Base-by-base conservation (phyloP, 92 coral and sea anemone genomes). In the Hydrozoanthus gracilis region DNA sequence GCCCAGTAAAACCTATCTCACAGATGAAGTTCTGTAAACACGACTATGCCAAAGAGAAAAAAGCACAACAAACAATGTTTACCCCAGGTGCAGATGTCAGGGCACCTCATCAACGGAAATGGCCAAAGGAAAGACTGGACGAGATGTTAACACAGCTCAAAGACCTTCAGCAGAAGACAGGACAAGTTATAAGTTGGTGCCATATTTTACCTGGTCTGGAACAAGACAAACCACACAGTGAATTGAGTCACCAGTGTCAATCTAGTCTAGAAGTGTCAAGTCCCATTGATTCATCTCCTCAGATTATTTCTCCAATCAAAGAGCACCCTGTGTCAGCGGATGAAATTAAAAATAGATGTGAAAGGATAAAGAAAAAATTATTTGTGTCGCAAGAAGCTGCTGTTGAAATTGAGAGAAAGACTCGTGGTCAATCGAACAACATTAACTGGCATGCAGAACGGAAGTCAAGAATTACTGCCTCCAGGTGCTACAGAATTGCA, bases 11-110 rank as follows among this genome's bases (percentile, higher is more conserved):
- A 56, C 86, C 86, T 20, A 50, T 83, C 76, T 71, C 65, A 14
- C 67, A 56, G 64, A 20, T 71, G 82, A 71, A 67, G 15, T 71
- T 83, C 45, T 48, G 76, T n/a, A 83, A 83, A 51, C 87, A 69
- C 44, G 79, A 83, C 76, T 83, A 83, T 83, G 65, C 66, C 65
- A 83, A 83, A 54, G 76, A 54, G 79, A 48, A 83, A 83, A 83
- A 83, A 51, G 62, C 16, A 50, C 65, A 65, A 18, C 74, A 66
- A 62, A 27, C 79, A 65, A 83, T 65, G 52, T 72, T 60, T 60
- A 48, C 27, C 52, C 78, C 54, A 73, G 78, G 71, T 10, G 52
- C 50, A 60, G 85, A 80, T 80, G 85, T 44, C 51, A 60, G 85
- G 58, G 72, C 85, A 16, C 73, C 72, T 3, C 73, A 64, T 7